Base-by-base conservation (phyloP, 2,797 vertebrate species). In the Muscicapa comitata region DNA sequence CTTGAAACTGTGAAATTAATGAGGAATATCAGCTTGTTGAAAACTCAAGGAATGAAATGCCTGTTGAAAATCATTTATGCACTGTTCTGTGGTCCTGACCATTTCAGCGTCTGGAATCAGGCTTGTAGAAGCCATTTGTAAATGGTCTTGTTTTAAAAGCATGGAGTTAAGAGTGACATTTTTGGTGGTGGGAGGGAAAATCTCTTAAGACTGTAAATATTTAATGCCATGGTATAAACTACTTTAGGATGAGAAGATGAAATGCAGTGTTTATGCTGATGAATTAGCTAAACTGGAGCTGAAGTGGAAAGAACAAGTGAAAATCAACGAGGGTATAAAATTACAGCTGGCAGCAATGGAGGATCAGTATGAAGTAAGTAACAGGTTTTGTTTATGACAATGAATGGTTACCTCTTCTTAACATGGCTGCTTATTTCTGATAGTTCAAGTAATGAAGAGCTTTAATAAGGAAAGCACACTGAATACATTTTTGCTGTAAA, bases 241-340 rank as follows among this genome's bases (percentile, higher is more conserved):
- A 3, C 43, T 96, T 90, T 88, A 99, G 99, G 99, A 99, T 74
- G 99, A 99, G 97, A 99, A 99, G 97, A 98, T 98, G 86, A 98
- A 98, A 67, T 99, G 98, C 97, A 98, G 95, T 95, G 98, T 98
- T 97, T 99, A 99, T 94, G 98, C 99, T 55, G 99, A 99, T 92
- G 99, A 99, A 95, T 98, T 99, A 93, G 98, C 99, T 76, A 99
- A 99, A 97, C 98, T 99, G 98, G 99, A 99, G 96, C 96, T 99
- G 97, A 99, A 99, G 95, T 98, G 98, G 97, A 99, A 99, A 94
- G 99, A 99, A 94, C 99, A 99, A 95, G 88, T 99, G 93, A 99
- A 99, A 98, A 98, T 98, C 95, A 99, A 98, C 35, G 99, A 99
- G 66, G 94, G 95, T 92, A 95, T 99, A 90, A 99, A 99, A 97